These are phyloP conservation scores for Dipodomys spectabilis DNA, from an alignment of 2,113 vertebrate genomes.

Conservation along the genomic window DNA sequence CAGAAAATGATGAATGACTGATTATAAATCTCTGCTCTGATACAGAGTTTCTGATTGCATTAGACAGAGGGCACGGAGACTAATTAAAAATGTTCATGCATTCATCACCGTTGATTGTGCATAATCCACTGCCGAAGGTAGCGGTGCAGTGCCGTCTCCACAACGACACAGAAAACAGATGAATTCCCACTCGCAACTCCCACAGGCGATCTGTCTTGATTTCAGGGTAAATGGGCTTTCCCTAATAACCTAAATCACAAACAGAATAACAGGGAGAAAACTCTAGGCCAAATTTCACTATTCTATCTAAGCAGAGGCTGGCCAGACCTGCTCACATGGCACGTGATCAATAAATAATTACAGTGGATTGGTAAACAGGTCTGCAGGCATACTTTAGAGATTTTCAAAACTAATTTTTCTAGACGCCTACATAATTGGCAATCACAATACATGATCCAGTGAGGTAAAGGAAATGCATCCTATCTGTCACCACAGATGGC, in stretches of 20 bases:
- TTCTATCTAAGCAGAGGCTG: slow-evolving; percentile 18
- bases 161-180: slow-evolving; percentile 62
- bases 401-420: slow-evolving; percentile 69
- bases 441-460: not conserved
- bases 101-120: slow-evolving; percentile 77
- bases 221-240: slow-evolving; percentile 72
- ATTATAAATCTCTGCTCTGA: slow-evolving; percentile 69
- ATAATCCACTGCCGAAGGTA: slow-evolving; percentile 51
- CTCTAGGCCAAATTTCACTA: slow-evolving; percentile 38
- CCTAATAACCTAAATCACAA: slow-evolving; percentile 69
- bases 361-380: slow-evolving; percentile 44
- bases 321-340: not conserved
- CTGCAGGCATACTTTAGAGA: slow-evolving; percentile 38
- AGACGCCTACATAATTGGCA: slow-evolving; percentile 21
- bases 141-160: not conserved
- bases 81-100: slow-evolving; percentile 75
- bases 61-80: slow-evolving; percentile 75
- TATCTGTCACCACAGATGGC: not conserved
- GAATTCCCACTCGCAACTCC: slow-evolving; percentile 67
- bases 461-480: slow-evolving; percentile 27
- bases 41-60: slow-evolving; percentile 76
- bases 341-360: slow-evolving; percentile 74
- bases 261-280: slow-evolving; percentile 47
- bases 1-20: slow-evolving; percentile 72
- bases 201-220: slow-evolving; percentile 71